These are phyloP conservation scores for Diorhabda sublineata DNA, from an alignment of 1,140 invertebrate genomes.

Conservation along the genomic window DNA sequence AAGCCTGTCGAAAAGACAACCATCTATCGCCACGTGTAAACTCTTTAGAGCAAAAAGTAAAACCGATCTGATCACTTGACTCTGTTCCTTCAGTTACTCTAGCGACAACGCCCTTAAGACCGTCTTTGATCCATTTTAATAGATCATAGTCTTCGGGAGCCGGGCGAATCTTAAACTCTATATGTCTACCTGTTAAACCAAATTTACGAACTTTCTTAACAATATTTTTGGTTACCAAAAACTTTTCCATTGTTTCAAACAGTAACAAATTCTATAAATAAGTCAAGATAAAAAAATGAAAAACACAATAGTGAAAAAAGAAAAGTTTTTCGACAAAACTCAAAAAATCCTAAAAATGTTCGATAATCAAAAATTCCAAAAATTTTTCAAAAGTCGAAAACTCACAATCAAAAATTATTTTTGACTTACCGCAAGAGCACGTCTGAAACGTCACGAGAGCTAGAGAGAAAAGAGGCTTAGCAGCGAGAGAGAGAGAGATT, in stretches of 20 bases:
- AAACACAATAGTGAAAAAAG: too few species aligned
- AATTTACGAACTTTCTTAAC: constrained; percentile 1
- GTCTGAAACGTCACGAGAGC: too few species aligned
- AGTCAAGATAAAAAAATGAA: too few species aligned
- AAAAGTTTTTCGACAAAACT: too few species aligned
- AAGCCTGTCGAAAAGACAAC: background rate
- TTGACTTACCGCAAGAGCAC: too few species aligned
- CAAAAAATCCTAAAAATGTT: too few species aligned
- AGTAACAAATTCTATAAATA: too few species aligned
- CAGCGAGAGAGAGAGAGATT: too few species aligned
- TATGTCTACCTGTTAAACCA: background rate
- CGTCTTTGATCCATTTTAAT: background rate
- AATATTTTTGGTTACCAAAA: background rate
- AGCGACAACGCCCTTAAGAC: background rate
- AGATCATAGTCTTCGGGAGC: background rate
- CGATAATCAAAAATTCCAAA: too few species aligned
- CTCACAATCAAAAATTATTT: too few species aligned
- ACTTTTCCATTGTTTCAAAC: background rate
- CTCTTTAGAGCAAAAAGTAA: background rate
- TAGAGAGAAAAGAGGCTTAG: too few species aligned
- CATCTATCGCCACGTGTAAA: background rate
- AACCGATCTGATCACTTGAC: background rate
- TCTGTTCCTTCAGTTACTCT: constrained; percentile 7
- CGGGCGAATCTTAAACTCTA: background rate
- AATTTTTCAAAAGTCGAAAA: too few species aligned